These are phyloP conservation scores for Dipus sagitta DNA, from an alignment of 2,797 vertebrate genomes.

Conservation along the genomic window DNA sequence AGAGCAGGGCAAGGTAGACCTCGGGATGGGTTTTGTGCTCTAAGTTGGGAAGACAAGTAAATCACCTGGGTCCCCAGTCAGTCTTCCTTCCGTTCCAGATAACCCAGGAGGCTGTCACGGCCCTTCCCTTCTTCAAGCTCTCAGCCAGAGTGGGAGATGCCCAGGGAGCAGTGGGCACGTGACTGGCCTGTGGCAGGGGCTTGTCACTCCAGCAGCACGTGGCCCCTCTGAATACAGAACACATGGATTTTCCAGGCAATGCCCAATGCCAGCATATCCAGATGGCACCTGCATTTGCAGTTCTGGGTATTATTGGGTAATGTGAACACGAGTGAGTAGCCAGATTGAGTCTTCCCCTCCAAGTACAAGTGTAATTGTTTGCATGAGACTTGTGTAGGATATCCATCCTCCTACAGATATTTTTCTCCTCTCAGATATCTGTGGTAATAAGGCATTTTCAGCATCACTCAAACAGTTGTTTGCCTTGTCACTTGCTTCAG, in stretches of 20 bases:
- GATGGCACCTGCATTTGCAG: neutral
- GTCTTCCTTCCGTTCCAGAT: neutral
- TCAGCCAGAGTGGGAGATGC: neutral
- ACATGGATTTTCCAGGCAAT: too few species aligned
- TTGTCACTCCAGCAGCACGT: neutral
- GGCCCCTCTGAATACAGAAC: neutral
- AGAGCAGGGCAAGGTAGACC: neutral
- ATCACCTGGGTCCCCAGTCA: neutral
- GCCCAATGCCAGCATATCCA: neutral
- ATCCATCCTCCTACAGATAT: neutral
- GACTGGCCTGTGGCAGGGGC: accelerated
- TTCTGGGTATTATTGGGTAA: too few species aligned
- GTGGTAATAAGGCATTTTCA: neutral
- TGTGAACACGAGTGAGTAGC: too few species aligned
- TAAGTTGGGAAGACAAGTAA: neutral
- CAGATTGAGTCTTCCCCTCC: too few species aligned
- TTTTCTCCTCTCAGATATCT: neutral
- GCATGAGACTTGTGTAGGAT: neutral
- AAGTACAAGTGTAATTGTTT: too few species aligned
- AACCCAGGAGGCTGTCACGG: too few species aligned
- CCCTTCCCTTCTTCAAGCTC: neutral
- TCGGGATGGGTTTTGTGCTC: neutral
- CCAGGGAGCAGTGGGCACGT: too few species aligned
- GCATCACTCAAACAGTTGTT: neutral
- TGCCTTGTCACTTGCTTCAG: neutral